These are phyloP conservation scores for Tolmerus cingulatus DNA, from an alignment of 2,888 invertebrate genomes.

Conservation along the genomic window DNA sequence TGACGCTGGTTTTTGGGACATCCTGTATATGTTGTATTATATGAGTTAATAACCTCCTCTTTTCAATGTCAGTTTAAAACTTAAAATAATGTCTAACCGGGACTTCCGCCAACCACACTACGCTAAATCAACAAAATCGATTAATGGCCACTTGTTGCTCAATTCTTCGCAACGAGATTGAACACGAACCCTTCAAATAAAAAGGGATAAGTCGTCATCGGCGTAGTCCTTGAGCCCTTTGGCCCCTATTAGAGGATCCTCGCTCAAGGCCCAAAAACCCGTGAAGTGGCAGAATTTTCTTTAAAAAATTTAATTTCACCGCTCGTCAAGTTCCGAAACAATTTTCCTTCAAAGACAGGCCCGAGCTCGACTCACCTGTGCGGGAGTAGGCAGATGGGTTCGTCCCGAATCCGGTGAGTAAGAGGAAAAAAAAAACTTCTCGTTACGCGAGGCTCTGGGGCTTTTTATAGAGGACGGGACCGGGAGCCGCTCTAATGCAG, in stretches of 20 bases:
- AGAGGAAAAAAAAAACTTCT: neutral
- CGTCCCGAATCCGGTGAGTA: neutral
- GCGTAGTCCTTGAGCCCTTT: neutral
- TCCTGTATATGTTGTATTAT: too few species aligned
- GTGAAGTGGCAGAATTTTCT: neutral
- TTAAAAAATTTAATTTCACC: conserved; percentile 17
- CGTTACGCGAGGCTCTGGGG: neutral
- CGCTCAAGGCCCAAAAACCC: neutral
- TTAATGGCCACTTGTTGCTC: neutral
- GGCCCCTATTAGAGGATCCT: neutral
- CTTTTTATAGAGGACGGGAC: neutral
- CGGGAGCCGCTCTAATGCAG: conserved; percentile 19
- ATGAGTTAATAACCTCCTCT: too few species aligned
- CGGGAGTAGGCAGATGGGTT: neutral
- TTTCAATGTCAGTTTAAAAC: too few species aligned
- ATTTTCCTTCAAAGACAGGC: conserved; percentile 1
- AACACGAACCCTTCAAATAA: neutral
- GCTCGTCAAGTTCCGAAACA: conserved; percentile 17
- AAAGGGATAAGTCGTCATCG: neutral
- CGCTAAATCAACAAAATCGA: neutral
- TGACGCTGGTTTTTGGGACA: too few species aligned
- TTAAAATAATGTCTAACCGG: too few species aligned
- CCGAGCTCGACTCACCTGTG: neutral
- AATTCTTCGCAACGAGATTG: neutral
- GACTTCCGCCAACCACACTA: too few species aligned